phyloP scores from a whole-genome alignment of 2,113 vertebrate genomes.

The Brachyhypopomus occidentalis region DNA sequence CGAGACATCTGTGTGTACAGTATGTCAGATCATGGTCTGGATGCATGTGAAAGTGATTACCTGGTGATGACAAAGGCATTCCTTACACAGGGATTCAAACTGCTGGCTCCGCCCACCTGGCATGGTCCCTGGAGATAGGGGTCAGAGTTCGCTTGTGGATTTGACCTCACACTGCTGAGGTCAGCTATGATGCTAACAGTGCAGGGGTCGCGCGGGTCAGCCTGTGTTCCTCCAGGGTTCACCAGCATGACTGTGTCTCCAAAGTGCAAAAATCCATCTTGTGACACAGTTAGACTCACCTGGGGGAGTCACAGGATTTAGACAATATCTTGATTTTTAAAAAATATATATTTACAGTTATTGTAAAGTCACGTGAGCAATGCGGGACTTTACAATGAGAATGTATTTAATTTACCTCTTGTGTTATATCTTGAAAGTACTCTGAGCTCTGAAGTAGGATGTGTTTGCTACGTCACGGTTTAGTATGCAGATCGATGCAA shows the following conservation, averaged over 20 bases:
- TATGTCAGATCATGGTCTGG: neutral
- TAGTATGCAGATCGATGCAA: too few species aligned
- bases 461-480: too few species aligned
- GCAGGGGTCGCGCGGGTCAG: slow-evolving; percentile 12
- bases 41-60: slow-evolving; percentile 56
- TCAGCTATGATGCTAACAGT: slow-evolving; percentile 49
- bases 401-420: too few species aligned
- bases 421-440: too few species aligned
- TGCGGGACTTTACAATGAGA: too few species aligned
- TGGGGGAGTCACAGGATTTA: slow-evolving; percentile 50
- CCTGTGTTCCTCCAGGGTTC: slow-evolving; percentile 56
- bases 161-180: slow-evolving; percentile 25
- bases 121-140: slow-evolving; percentile 53
- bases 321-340: too few species aligned
- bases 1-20: neutral
- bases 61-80: slow-evolving; percentile 78
- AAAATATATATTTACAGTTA: too few species aligned
- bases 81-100: slow-evolving; percentile 58
- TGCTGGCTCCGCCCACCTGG: slow-evolving; percentile 62
- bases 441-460: too few species aligned
- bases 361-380: too few species aligned
- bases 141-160: neutral
- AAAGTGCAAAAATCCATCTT: slow-evolving; percentile 80
- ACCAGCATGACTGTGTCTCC: slow-evolving; percentile 85
- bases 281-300: slow-evolving; percentile 75